phyloP scores from a whole-genome alignment of 2,888 invertebrate species.

The Acleris holmiana region DNA sequence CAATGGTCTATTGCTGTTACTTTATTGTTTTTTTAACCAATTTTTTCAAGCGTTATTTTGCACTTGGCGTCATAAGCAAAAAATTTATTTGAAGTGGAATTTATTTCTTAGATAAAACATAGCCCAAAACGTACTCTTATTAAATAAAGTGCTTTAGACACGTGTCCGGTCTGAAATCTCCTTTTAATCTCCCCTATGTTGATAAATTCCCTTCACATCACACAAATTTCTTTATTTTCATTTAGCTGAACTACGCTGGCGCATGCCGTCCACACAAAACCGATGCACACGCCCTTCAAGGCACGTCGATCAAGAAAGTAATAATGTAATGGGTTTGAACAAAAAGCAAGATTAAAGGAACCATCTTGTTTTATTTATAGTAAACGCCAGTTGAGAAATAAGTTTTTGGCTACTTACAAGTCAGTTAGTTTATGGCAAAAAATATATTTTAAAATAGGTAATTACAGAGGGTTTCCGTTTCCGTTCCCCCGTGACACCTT shows the following conservation, averaged over 20 bases:
- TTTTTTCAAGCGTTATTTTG: too few relatives aligned
- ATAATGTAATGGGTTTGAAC: slow-evolving; percentile 43
- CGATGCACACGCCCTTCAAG: slow-evolving; percentile 23
- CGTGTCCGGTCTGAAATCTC: slow-evolving; percentile 37
- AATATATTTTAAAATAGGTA: too few relatives aligned
- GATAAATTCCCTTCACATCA: slow-evolving; percentile 15
- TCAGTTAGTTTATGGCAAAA: not conserved
- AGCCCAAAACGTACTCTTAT: not conserved
- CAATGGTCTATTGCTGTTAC: too few relatives aligned
- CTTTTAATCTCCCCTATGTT: slow-evolving; percentile 19
- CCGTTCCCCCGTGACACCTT: too few relatives aligned
- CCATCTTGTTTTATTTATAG: slow-evolving; percentile 12
- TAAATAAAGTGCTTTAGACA: slow-evolving; percentile 9
- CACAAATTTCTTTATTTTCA: slow-evolving; percentile 47
- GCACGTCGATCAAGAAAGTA: slow-evolving; percentile 38
- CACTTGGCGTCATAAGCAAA: too few relatives aligned
- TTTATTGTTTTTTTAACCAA: too few relatives aligned
- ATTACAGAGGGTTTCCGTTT: too few relatives aligned
- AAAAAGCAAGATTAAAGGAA: slow-evolving; percentile 31
- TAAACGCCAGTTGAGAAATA: too few relatives aligned
- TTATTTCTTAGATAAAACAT: too few relatives aligned
- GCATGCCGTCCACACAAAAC: slow-evolving; percentile 57
- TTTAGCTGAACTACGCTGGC: slow-evolving; percentile 52
- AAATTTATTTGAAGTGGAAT: too few relatives aligned
- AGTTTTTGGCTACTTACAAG: not conserved